Evolutionary conservation across 2,113 vertebrate genomes (phyloP).

Genomic region (western clawed frog (Xenopus tropicalis)): DNA sequence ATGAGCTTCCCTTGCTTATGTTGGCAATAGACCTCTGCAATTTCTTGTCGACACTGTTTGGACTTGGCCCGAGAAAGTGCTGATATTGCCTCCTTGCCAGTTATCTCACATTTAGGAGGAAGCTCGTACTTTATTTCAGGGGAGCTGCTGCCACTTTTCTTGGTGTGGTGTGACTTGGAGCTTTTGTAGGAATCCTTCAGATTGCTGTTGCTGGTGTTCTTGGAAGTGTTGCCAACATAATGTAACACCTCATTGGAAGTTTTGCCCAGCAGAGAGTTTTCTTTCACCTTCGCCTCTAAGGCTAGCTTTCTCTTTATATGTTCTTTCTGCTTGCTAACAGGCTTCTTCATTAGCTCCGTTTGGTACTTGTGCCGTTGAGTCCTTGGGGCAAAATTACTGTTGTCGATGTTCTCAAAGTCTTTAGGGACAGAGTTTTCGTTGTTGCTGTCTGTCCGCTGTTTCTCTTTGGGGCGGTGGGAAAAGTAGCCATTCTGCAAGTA

Average conservation of each 20-base stretch:
- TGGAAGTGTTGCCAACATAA: slow-evolving; percentile 44
- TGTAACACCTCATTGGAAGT: slow-evolving; percentile 72
- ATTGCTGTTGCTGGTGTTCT: slow-evolving; percentile 57
- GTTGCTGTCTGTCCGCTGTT: slow-evolving; percentile 90
- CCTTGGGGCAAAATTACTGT: slow-evolving; percentile 92
- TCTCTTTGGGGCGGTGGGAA: slow-evolving; percentile 92
- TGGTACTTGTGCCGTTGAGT: slow-evolving; percentile 81
- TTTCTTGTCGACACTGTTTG: slow-evolving; percentile 86
- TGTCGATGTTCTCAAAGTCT: slow-evolving; percentile 97
- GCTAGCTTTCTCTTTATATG: slow-evolving; percentile 73
- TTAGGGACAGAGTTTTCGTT: slow-evolving; percentile 98
- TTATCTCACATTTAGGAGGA: slow-evolving; percentile 84
- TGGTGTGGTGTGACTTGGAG: slow-evolving; percentile 54
- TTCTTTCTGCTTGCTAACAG: slow-evolving; percentile 72
- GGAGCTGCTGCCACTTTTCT: slow-evolving; percentile 55
- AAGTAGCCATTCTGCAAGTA: slow-evolving; percentile 82
- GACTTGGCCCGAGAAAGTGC: slow-evolving; percentile 87
- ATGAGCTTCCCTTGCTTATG: slow-evolving; percentile 88
- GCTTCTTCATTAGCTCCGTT: slow-evolving; percentile 64
- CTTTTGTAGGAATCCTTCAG: slow-evolving; percentile 53
- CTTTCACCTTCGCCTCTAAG: slow-evolving; percentile 68
- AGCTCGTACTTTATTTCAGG: slow-evolving; percentile 78
- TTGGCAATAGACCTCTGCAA: slow-evolving; percentile 85
- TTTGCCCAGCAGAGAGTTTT: slow-evolving; percentile 65
- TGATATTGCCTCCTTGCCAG: slow-evolving; percentile 91